phyloP scores from a whole-genome alignment of 2,888 invertebrate species.

The Parnassius apollo region DNA sequence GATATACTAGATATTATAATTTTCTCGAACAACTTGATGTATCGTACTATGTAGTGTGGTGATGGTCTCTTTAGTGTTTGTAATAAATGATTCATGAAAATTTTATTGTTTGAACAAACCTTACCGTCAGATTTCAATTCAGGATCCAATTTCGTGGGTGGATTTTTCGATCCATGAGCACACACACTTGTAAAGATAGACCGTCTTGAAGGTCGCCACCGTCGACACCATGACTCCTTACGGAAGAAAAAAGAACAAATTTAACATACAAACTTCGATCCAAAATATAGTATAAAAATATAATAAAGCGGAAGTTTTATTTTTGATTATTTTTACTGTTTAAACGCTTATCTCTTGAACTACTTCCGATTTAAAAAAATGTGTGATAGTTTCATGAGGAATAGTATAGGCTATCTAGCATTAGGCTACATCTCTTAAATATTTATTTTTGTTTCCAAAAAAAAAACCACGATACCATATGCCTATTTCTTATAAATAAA shows the following conservation, averaged over 20 bases:
- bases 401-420: too few relatives aligned
- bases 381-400: too few relatives aligned
- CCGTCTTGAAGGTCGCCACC: slow-evolving; percentile 79
- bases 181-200: slow-evolving; percentile 68
- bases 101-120: slow-evolving; percentile 31
- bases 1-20: slow-evolving; percentile 18
- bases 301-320: too few relatives aligned
- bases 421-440: too few relatives aligned
- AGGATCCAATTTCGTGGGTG: slow-evolving; percentile 64
- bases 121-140: slow-evolving; percentile 71
- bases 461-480: too few relatives aligned
- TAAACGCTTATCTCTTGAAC: too few relatives aligned
- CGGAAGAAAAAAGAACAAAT: slow-evolving; percentile 33
- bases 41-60: slow-evolving; percentile 64
- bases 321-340: too few relatives aligned
- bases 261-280: too few relatives aligned
- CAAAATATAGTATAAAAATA: too few relatives aligned
- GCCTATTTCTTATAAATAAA: too few relatives aligned
- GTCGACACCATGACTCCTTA: slow-evolving; percentile 84
- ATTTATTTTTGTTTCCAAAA: too few relatives aligned
- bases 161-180: slow-evolving; percentile 63
- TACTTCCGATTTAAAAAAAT: too few relatives aligned
- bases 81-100: slow-evolving; percentile 57
- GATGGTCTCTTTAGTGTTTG: slow-evolving; percentile 67
- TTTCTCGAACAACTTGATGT: slow-evolving; percentile 45